phyloP scores from a whole-genome alignment of 1,140 invertebrate species.

The Ectropis grisescens region DNA sequence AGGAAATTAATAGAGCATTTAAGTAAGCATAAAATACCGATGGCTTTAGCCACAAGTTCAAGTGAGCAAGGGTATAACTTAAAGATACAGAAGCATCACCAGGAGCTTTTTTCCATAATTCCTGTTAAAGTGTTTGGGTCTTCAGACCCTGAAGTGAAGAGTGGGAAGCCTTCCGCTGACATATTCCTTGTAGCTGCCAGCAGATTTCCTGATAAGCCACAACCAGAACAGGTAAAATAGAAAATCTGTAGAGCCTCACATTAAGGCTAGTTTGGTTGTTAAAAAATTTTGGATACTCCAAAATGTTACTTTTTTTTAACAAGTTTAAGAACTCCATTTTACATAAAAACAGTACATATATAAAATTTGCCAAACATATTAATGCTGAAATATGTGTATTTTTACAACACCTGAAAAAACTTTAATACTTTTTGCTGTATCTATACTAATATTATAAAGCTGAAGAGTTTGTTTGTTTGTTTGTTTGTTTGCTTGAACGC shows the following conservation, averaged over 20 bases:
- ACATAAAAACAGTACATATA: slow-evolving; percentile 2
- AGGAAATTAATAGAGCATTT: slow-evolving; percentile 79
- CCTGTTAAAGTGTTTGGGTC: slow-evolving; percentile 77
- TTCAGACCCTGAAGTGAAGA: slow-evolving; percentile 80
- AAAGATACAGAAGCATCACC: slow-evolving; percentile 78
- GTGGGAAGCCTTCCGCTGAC: slow-evolving; percentile 84
- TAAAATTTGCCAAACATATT: no score
- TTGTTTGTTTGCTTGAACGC: no score
- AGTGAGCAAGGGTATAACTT: slow-evolving; percentile 72
- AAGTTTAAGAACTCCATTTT: no score
- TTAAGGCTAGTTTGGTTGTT: no score
- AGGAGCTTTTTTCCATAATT: slow-evolving; percentile 75
- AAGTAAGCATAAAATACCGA: slow-evolving; percentile 74
- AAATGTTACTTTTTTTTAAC: no score
- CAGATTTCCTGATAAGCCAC: slow-evolving; percentile 75
- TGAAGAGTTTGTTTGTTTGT: no score
- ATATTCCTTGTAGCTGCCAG: slow-evolving; percentile 81
- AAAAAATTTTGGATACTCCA: no score
- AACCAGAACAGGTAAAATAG: slow-evolving; percentile 65
- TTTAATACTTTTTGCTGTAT: no score
- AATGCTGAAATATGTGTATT: no score
- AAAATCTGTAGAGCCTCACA: no score
- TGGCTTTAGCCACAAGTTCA: slow-evolving; percentile 84
- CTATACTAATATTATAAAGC: no score
- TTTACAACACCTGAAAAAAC: no score